phyloP scores from a whole-genome alignment of 2,113 vertebrate species.

The Procavia capensis region DNA sequence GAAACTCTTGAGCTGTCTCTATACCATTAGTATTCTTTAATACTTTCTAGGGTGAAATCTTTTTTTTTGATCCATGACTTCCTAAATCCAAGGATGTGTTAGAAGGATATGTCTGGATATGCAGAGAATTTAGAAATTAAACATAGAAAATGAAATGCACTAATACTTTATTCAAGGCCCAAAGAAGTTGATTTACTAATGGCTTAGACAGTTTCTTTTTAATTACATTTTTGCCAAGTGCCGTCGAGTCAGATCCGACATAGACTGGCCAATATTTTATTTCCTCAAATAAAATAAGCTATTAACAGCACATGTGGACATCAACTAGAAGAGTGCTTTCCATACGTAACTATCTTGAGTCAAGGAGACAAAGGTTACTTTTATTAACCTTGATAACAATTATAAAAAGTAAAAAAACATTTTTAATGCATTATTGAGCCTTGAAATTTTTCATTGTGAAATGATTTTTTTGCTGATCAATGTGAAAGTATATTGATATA shows the following conservation, averaged over 20 bases:
- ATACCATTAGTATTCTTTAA: background rate
- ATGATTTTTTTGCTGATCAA: background rate
- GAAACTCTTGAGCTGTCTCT: background rate
- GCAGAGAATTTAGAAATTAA: background rate
- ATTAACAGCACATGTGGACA: background rate
- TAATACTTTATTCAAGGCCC: background rate
- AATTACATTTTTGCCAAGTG: too few relatives aligned
- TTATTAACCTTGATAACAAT: background rate
- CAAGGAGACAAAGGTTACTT: background rate
- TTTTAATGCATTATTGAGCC: background rate
- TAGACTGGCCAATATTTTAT: background rate
- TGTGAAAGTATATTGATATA: background rate
- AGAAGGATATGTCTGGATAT: background rate
- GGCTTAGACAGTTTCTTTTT: conserved; percentile 15
- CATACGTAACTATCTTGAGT: background rate
- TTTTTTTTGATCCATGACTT: background rate
- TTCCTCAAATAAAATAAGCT: background rate
- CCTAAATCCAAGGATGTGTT: background rate
- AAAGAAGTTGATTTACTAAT: background rate
- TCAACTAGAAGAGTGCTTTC: conserved; percentile 14
- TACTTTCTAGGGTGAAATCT: background rate
- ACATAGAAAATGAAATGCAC: background rate
- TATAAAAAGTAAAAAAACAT: background rate
- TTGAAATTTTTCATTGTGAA: background rate
- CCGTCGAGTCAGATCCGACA: too few relatives aligned